Conservation (phyloP, 2,113 vertebrate genomes). For the Podarcis raffonei region DNA sequence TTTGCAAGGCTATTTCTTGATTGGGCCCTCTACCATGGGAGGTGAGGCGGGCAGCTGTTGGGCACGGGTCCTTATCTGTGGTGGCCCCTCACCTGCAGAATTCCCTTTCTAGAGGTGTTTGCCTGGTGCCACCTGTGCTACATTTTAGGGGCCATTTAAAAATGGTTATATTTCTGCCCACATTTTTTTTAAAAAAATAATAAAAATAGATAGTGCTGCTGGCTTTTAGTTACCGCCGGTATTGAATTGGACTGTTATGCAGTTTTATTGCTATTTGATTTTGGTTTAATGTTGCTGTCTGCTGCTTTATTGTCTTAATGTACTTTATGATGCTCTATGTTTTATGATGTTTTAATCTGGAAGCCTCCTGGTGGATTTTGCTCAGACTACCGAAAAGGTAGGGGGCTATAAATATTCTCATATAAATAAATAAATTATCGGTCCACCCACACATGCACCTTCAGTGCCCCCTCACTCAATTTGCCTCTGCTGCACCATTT, state of each 20-base stretch:
- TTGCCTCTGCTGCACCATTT: slow-evolving; percentile 8
- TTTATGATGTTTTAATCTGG: slow-evolving; percentile 19
- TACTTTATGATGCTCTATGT: slow-evolving; percentile 5
- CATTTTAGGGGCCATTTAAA: not conserved
- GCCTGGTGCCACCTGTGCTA: not conserved
- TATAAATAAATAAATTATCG: not conserved
- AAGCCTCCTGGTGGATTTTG: slow-evolving; percentile 5
- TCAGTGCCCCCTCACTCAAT: slow-evolving; percentile 6
- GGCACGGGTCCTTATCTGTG: not conserved
- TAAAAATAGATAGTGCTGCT: not conserved
- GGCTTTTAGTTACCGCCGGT: not conserved
- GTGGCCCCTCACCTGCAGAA: not conserved
- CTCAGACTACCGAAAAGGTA: not conserved
- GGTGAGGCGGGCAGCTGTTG: not conserved
- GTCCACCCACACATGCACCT: not conserved
- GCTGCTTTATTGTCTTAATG: slow-evolving; percentile 7
- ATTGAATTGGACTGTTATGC: not conserved
- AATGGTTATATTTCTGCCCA: not conserved
- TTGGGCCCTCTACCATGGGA: not conserved
- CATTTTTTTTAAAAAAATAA: not conserved
- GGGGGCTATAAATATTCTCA: not conserved
- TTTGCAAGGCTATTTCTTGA: not conserved
- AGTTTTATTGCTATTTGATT: not conserved
- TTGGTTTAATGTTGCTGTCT: slow-evolving; percentile 6
- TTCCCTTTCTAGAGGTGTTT: not conserved